Evolutionary conservation across 35 echinoderm and acorn worm species (phyloP), one percentile per base, ranked within the genome.

Genomic region (Hemicentrotus pulcherrimus): DNA sequence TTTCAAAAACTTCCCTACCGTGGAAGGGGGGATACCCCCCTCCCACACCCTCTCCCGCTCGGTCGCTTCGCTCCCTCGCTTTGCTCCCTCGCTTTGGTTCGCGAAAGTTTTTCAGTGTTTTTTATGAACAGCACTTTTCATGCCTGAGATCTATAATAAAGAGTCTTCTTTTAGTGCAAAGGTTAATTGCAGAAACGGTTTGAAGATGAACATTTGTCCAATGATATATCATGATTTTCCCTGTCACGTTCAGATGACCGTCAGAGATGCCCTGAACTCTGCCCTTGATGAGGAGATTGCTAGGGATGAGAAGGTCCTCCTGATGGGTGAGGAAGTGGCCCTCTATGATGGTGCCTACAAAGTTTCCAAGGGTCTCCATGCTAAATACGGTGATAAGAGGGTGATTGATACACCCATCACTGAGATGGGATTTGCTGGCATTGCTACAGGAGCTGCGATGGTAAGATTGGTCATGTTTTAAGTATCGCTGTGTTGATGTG

Each of bases 321-420:
- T 99, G 48, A 94, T 99, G 55, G 98, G 98, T 18, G 98, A 99
- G 85, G 98, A 99, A 86, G 98, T 99, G 18, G 97, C 98, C 28
- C 91, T 97, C 12, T 99, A 99, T 94, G 98, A 99, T 96, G 98
- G 98, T 94, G 98, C 98, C 18, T 99, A 99, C 95, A 99, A 99
- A 94, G 96, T 99, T 8, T 97, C 96, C 14, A 96, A 96, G 92
- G 98, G 98, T 4, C 97, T 99, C 7, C 97, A 97, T 86, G 92
- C 95, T 28, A 98, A 96, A 59, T 98, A 91, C 61, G 97, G 98
- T 9, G 98, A 99, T 31, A 98, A 97, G 47, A 96, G 98, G 94
- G 94, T 99, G 0, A 97, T 97, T 46, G 98, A 99, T 65, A 99
- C 98, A 61, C 98, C 98, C 11, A 99, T 99, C 88, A 99, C 98